Conservation (phyloP, 2,888 invertebrate species). For the Drosophila engyochracea region DNA sequence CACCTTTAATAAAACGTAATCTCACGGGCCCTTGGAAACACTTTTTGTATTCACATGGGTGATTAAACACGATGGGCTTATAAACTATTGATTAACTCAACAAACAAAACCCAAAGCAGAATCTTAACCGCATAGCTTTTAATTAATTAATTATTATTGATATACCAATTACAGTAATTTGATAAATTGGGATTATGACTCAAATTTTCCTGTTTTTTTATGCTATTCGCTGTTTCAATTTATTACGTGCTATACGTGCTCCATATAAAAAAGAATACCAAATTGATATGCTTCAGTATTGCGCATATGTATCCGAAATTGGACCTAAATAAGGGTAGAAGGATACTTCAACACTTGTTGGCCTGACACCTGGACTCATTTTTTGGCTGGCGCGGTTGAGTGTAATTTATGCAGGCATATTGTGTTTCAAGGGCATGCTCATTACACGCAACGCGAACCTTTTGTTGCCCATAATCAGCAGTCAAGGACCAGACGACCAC, state of each 20-base stretch:
- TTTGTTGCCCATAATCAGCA: constrained; percentile 44
- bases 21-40: neutral
- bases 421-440: constrained; percentile 80
- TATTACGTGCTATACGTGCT: constrained; percentile 10
- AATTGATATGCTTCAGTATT: constrained; percentile 43
- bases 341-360: constrained; percentile 39
- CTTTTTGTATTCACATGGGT: neutral
- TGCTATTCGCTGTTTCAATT: constrained; percentile 4
- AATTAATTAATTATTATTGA: neutral
- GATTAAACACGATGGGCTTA: neutral
- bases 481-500: constrained; percentile 23
- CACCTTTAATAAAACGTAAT: neutral
- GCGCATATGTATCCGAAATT: neutral
- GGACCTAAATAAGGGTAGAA: constrained; percentile 16
- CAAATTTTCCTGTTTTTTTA: neutral
- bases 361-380: constrained; percentile 46
- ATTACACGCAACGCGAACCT: constrained; percentile 73
- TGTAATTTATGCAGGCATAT: constrained; percentile 78
- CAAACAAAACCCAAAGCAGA: neutral
- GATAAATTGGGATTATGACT: neutral
- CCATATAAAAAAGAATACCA: neutral
- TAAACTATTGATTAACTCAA: neutral
- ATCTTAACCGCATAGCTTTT: neutral
- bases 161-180: constrained; percentile 1
- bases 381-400: constrained; percentile 21